phyloP scores from a whole-genome alignment of 1,140 invertebrate species.

The Kradibia gibbosae region DNA sequence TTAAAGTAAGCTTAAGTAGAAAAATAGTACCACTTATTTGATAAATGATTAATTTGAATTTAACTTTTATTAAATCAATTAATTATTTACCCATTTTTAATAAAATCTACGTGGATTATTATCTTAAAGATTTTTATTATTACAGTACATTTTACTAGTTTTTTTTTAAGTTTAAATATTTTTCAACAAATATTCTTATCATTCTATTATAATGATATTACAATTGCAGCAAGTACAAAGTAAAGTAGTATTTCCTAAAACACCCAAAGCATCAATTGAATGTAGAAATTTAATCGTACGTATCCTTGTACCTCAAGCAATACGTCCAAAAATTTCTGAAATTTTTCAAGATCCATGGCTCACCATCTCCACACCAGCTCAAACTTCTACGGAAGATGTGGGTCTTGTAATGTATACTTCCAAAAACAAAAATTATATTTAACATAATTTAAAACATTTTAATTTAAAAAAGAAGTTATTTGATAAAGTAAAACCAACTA shows the following conservation, averaged over 20 bases:
- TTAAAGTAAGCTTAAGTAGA: no score
- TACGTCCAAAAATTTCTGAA: conserved; percentile 75
- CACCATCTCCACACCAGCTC: conserved; percentile 47
- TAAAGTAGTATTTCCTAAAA: conserved; percentile 80
- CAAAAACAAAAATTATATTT: background rate
- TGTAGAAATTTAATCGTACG: conserved; percentile 80
- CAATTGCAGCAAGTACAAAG: conserved; percentile 79
- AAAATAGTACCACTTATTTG: no score
- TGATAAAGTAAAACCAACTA: no score
- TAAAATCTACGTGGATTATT: background rate
- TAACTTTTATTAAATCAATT: no score
- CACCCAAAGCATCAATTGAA: conserved; percentile 76
- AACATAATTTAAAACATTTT: no score
- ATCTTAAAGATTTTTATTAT: background rate
- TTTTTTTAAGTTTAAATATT: no score
- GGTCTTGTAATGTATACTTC: conserved; percentile 31
- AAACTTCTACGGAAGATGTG: conserved; percentile 56
- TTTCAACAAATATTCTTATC: no score
- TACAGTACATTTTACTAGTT: background rate
- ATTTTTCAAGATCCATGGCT: conserved; percentile 80
- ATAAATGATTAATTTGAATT: no score
- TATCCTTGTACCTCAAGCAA: conserved; percentile 79
- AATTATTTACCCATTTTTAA: no score
- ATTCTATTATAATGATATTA: background rate
- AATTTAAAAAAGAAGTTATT: no score